phyloP scores from a whole-genome alignment of 2,888 invertebrate genomes.

The Diloba caeruleocephala region DNA sequence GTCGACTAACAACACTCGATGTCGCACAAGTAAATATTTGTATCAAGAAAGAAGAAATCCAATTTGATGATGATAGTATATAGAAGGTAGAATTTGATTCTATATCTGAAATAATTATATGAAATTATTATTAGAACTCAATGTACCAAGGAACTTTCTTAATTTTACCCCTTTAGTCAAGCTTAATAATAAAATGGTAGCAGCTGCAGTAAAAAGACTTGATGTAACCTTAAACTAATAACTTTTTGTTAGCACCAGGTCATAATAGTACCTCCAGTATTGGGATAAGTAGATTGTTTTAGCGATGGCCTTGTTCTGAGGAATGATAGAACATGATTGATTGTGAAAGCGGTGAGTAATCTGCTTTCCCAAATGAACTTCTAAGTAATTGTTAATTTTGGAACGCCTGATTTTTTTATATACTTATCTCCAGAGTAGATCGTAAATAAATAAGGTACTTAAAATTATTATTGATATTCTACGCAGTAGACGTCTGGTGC shows the following conservation, averaged over 20 bases:
- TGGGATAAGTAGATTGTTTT: slow-evolving; percentile 7
- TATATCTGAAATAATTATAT: slow-evolving; percentile 14
- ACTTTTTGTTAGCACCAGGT: slow-evolving; percentile 1
- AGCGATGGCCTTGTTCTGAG: slow-evolving; percentile 15
- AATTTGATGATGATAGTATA: too few species aligned
- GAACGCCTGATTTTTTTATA: neutral
- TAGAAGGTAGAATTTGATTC: slow-evolving; percentile 1
- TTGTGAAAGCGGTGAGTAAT: slow-evolving; percentile 28
- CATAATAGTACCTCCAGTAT: neutral
- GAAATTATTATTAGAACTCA: slow-evolving; percentile 20
- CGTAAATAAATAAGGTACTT: too few species aligned
- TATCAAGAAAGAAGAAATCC: neutral
- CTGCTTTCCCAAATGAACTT: slow-evolving; percentile 34
- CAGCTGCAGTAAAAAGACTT: slow-evolving; percentile 1
- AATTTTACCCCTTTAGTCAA: slow-evolving; percentile 19
- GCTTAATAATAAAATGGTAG: slow-evolving; percentile 18
- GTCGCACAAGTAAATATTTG: too few species aligned
- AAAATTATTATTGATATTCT: too few species aligned
- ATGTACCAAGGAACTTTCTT: slow-evolving; percentile 15
- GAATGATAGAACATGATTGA: slow-evolving; percentile 39
- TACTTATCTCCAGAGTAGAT: neutral
- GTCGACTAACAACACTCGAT: too few species aligned
- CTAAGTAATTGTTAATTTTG: neutral
- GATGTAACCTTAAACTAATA: slow-evolving; percentile 13
- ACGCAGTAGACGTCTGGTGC: too few species aligned